These are phyloP conservation scores for Eristalis tenax DNA, from an alignment of 2,888 invertebrate species.

Conservation along the genomic window DNA sequence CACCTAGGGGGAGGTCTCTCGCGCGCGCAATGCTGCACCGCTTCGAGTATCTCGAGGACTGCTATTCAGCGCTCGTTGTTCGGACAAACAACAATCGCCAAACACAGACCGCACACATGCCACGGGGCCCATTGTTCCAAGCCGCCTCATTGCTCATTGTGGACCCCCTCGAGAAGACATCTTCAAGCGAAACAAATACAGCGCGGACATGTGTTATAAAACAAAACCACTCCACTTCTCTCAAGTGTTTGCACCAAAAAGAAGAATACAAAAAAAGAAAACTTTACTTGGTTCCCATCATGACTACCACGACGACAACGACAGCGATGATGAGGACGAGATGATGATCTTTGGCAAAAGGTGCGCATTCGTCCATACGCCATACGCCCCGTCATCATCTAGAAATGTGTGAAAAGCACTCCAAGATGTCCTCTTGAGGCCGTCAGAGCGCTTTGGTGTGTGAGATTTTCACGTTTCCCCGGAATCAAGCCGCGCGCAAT, in stretches of 20 bases:
- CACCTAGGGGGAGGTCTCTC: conserved; percentile 57
- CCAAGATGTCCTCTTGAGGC: conserved; percentile 68
- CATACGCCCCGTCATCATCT: conserved; percentile 50
- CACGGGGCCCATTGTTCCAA: conserved; percentile 53
- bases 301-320: not conserved
- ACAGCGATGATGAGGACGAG: not conserved
- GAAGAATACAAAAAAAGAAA: not conserved
- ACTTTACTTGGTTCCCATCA: not conserved
- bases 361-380: conserved; percentile 57
- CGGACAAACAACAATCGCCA: conserved; percentile 47
- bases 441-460: conserved; percentile 22
- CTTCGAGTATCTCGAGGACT: conserved; percentile 9
- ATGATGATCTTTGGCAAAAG: conserved; percentile 62
- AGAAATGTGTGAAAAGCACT: conserved; percentile 72
- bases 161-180: conserved; percentile 58
- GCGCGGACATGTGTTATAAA: conserved; percentile 61
- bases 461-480: not conserved
- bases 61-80: conserved; percentile 11
- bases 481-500: conserved; percentile 24
- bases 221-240: conserved; percentile 65
- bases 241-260: conserved; percentile 59
- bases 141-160: conserved; percentile 41
- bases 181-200: conserved; percentile 57
- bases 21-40: conserved; percentile 31
- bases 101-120: conserved; percentile 63